Percentiles rank a stretch among this genome's conserved stretches.
These are phyloP conservation scores for Chitala chitala DNA, from an alignment of 2,113 vertebrate genomes.

Conservation along the genomic window DNA sequence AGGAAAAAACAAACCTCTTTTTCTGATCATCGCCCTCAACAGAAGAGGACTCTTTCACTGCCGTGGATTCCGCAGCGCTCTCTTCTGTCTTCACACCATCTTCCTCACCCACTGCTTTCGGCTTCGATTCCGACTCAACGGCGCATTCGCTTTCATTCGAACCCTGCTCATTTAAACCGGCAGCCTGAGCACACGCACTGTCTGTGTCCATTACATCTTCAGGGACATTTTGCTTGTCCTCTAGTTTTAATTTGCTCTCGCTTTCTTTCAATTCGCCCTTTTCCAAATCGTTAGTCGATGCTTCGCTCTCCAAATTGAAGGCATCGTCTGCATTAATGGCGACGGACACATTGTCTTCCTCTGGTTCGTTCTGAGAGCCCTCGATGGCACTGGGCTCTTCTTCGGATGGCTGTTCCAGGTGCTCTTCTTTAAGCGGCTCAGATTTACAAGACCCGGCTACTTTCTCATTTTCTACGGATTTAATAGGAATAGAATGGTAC, in stretches of 20 bases:
- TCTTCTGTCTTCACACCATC: conserved; percentile 82
- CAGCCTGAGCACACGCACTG: conserved; percentile 76
- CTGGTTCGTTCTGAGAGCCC: conserved; percentile 65
- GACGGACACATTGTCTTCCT: conserved; percentile 73
- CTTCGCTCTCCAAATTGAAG: conserved; percentile 73
- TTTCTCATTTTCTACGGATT: conserved; percentile 99
- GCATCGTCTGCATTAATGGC: conserved; percentile 65
- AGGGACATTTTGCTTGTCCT: conserved; percentile 62
- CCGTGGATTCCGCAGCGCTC: conserved; percentile 74
- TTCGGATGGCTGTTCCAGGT: conserved; percentile 70
- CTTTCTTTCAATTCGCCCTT: conserved; percentile 68
- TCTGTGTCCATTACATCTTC: conserved; percentile 75
- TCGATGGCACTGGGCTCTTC: conserved; percentile 74
- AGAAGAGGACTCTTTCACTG: conserved; percentile 93
- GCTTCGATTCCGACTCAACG: conserved; percentile 70
- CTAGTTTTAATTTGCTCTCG: conserved; percentile 71
- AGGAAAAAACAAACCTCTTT: conserved; percentile 99
- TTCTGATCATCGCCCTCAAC: conserved; percentile 97
- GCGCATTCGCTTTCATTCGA: conserved; percentile 65
- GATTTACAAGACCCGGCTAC: conserved; percentile 99
- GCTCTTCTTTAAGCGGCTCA: conserved; percentile 92
- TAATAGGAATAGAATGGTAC: conserved; percentile 99
- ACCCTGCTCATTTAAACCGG: conserved; percentile 68
- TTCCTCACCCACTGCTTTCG: conserved; percentile 76
- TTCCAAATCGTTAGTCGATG: conserved; percentile 62